Conservation (phyloP, 2,113 vertebrate genomes). For the Macquaria ambigua region DNA sequence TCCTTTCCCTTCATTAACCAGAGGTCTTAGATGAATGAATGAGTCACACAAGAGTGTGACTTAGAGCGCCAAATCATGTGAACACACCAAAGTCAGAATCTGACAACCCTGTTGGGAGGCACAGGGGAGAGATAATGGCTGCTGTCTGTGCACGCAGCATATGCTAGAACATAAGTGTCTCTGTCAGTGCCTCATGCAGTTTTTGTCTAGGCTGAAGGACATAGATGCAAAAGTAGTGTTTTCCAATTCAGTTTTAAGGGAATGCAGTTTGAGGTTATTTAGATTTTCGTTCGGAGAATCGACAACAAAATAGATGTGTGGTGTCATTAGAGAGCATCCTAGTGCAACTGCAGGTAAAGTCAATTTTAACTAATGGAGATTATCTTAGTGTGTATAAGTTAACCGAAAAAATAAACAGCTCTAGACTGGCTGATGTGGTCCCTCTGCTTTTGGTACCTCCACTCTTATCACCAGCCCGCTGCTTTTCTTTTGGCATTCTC, state of each 20-base stretch:
- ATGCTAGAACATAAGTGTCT: conserved; percentile 46
- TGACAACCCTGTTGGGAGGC: conserved; percentile 45
- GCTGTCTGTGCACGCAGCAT: conserved; percentile 41
- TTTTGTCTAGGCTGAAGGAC: conserved; percentile 48
- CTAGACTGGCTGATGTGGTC: not conserved
- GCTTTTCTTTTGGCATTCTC: conserved; percentile 30
- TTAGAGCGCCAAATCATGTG: conserved; percentile 13
- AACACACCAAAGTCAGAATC: conserved; percentile 41
- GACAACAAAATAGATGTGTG: conserved; percentile 9
- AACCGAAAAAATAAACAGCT: conserved; percentile 23
- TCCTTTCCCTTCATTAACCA: not conserved
- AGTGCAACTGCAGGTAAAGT: not conserved
- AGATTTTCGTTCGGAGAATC: not conserved
- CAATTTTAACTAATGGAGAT: not conserved
- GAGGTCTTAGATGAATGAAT: not conserved
- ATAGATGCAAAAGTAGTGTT: not conserved
- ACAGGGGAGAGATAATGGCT: conserved; percentile 57
- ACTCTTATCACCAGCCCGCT: conserved; percentile 33
- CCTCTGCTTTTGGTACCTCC: conserved; percentile 4
- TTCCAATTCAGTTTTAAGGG: conserved; percentile 19
- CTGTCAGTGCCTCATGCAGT: conserved; percentile 20
- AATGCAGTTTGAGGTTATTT: conserved; percentile 19
- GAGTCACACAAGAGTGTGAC: not conserved
- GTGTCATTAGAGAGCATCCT: not conserved
- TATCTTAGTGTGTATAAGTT: conserved; percentile 17